phyloP scores from a whole-genome alignment of 2,888 invertebrate genomes.

The Polietes domitor region DNA sequence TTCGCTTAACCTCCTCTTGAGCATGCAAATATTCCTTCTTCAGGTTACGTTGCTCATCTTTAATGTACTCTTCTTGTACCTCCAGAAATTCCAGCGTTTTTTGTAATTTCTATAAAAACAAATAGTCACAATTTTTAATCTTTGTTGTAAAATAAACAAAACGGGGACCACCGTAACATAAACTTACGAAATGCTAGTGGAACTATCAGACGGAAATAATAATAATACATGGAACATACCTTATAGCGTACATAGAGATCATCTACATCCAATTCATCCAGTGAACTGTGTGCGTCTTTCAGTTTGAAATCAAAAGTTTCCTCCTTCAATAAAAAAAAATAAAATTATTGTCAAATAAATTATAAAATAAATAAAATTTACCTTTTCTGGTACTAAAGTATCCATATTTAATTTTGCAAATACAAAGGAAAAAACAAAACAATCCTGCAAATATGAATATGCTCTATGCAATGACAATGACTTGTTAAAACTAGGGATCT shows the following conservation, averaged over 20 bases:
- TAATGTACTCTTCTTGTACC: conserved; percentile 99
- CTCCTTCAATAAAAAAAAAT: conserved; percentile 81
- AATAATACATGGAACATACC: no score
- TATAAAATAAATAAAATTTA: conserved; percentile 77
- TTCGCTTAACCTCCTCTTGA: conserved; percentile 98
- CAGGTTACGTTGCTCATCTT: conserved; percentile 98
- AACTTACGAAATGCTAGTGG: no score
- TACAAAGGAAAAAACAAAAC: conserved; percentile 25
- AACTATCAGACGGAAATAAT: no score
- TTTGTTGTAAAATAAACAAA: neutral
- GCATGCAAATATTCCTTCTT: conserved; percentile 99
- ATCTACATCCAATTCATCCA: conserved; percentile 93
- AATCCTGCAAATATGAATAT: neutral
- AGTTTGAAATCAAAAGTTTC: conserved; percentile 86
- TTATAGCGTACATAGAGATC: conserved; percentile 98
- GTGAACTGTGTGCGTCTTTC: conserved; percentile 85
- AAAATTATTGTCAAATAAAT: neutral
- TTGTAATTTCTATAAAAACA: conserved; percentile 90
- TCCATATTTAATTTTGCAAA: conserved; percentile 79
- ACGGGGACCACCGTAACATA: neutral
- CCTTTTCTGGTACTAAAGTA: conserved; percentile 90
- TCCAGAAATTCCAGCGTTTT: conserved; percentile 97
- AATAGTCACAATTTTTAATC: conserved; percentile 9
- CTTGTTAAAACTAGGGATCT: conserved; percentile 17
- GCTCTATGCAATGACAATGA: neutral